phyloP scores from a whole-genome alignment of 2,113 vertebrate species.

The Collichthys lucidus region DNA sequence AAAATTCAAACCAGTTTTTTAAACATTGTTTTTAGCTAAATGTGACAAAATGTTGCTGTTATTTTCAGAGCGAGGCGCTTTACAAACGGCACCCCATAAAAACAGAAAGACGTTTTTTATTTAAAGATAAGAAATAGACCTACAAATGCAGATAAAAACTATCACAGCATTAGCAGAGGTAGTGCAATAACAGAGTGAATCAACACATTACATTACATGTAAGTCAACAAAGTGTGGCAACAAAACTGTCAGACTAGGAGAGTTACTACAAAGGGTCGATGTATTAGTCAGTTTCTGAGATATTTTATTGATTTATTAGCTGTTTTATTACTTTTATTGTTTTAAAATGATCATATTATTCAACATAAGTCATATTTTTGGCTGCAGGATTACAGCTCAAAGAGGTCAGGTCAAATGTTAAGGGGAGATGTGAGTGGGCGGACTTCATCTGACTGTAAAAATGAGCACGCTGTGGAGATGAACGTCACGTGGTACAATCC shows the following conservation, averaged over 20 bases:
- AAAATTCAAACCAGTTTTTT: no score
- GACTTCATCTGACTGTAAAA: neutral
- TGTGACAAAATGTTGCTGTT: no score
- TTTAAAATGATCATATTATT: neutral
- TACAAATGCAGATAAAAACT: no score
- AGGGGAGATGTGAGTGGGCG: neutral
- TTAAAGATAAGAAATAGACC: no score
- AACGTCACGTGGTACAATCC: no score
- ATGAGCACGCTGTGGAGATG: neutral
- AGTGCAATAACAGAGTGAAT: no score
- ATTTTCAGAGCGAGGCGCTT: no score
- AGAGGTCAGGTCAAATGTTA: neutral
- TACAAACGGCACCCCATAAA: no score
- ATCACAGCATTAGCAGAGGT: no score
- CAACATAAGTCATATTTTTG: neutral
- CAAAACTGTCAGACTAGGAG: neutral
- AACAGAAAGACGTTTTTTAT: no score
- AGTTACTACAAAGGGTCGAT: neutral
- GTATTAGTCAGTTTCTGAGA: neutral
- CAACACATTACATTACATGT: no score
- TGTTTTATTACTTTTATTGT: neutral
- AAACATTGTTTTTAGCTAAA: no score
- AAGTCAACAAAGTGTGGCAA: neutral
- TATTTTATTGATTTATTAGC: neutral
- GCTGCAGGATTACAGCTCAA: neutral